Conservation (phyloP, 2,113 vertebrate species). For the Cygnus buccinator region DNA sequence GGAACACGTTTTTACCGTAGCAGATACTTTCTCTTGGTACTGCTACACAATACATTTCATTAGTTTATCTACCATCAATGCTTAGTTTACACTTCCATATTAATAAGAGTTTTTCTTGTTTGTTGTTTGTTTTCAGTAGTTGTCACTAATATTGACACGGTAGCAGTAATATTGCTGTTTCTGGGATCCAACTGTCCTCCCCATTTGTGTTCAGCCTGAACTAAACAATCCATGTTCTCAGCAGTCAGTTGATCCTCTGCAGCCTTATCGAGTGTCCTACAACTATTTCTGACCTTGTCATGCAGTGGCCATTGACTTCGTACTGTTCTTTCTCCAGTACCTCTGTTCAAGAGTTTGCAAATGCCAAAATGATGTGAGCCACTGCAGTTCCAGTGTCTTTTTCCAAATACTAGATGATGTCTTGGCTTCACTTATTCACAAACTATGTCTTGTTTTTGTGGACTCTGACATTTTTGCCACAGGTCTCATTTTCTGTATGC, state of each 20-base stretch:
- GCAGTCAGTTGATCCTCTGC: background rate
- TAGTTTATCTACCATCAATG: background rate
- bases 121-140: background rate
- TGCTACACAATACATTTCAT: background rate
- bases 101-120: background rate
- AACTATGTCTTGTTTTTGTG: background rate
- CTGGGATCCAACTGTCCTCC: background rate
- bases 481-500: background rate
- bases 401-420: slow-evolving; percentile 17
- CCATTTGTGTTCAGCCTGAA: background rate
- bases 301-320: background rate
- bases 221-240: background rate
- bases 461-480: background rate
- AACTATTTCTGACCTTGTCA: background rate
- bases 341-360: background rate
- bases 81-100: background rate
- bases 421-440: background rate
- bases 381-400: slow-evolving; percentile 26
- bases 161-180: background rate
- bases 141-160: background rate
- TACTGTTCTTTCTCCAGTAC: slow-evolving; percentile 5
- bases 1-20: background rate
- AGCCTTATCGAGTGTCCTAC: background rate
- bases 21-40: background rate
- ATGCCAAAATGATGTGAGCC: slow-evolving; percentile 37